Base-by-base conservation (phyloP, 2,888 invertebrate genomes). In the Terebella lapidaria region DNA sequence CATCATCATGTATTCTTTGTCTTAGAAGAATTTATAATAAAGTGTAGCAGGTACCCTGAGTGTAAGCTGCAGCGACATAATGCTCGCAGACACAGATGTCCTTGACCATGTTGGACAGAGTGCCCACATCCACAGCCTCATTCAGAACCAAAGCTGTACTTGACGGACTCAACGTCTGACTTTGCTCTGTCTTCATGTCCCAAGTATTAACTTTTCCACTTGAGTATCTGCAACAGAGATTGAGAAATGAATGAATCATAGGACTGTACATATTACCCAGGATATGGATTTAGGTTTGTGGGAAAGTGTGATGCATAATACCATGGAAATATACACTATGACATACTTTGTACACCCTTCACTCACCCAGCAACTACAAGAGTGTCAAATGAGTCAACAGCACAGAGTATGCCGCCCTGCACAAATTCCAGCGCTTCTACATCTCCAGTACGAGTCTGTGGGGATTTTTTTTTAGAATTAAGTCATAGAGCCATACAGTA, bases 191-290 rank as follows among this genome's bases (percentile, higher is more conserved):
- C 26, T 67, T 30, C 10, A 73, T 53, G 51, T 74, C 64, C 76
- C 76, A 76, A 25, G 72, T 57, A 57, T 72, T 72, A 5, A 76
- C 73, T 30, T 75, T 69, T 25, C 76, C 74, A 61, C 67, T 77
- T 20, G 72, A 72, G 62, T 73, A 78, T 22, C 78, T 78, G 60
- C 22, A 60, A 58, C 4, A 25, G 4, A 52, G 5, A n/a, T 3
- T 35, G 5, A 54, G n/a, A 18, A n/a, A 35, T 22, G 24, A 5
- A 54, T 54, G n/a, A n/a, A n/a, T n/a, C n/a, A n/a, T n/a, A n/a
- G 49, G 24, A 10, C 24, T 10, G 22, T 49, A 49, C 24, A 49
- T 49, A 20, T 20, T 5, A 24, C 24, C 10, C 15, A 22, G 27
- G 24, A 10, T 49, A 29, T n/a, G n/a, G n/a, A n/a, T n/a, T n/a